phyloP scores from a whole-genome alignment of 2,888 invertebrate genomes.

The Torymus texanus region DNA sequence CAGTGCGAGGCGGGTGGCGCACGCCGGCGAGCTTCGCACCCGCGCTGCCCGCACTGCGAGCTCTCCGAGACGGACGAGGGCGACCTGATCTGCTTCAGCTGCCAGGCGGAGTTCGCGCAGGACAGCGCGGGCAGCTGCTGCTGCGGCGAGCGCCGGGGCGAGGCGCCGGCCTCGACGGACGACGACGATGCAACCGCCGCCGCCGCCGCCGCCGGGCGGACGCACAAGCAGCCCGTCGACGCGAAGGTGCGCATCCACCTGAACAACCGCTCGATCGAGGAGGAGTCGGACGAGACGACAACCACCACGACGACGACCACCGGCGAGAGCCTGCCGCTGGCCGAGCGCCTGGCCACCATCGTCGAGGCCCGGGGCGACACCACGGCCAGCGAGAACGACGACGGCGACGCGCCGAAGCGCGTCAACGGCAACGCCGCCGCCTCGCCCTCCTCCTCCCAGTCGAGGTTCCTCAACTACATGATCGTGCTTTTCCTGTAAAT shows the following conservation, averaged over 20 bases:
- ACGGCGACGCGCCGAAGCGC: conserved; percentile 62
- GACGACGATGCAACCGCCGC: conserved; percentile 50
- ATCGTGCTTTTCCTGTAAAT: conserved; percentile 72
- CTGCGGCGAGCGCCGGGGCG: conserved; percentile 54
- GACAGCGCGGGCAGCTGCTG: conserved; percentile 48
- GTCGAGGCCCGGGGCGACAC: conserved; percentile 69
- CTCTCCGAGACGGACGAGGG: conserved; percentile 67
- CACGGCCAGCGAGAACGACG: conserved; percentile 66
- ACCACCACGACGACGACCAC: conserved; percentile 53
- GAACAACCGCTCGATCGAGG: conserved; percentile 67
- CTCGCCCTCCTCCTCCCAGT: conserved; percentile 58
- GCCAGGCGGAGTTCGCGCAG: conserved; percentile 64
- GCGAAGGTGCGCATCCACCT: conserved; percentile 69
- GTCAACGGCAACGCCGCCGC: conserved; percentile 54
- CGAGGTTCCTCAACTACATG: conserved; percentile 71
- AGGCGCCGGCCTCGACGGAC: conserved; percentile 51
- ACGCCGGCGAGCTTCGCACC: conserved; percentile 29
- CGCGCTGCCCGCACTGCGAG: conserved; percentile 64
- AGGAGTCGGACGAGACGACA: conserved; percentile 67
- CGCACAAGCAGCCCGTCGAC: conserved; percentile 62
- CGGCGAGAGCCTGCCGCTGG: conserved; percentile 19
- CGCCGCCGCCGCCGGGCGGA: conserved; percentile 18
- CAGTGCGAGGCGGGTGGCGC: conserved; percentile 59
- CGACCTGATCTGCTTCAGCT: conserved; percentile 72
- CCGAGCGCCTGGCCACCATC: conserved; percentile 70